Base-by-base conservation (phyloP, 2,888 invertebrate species). In the Rhodophaea formosa region DNA sequence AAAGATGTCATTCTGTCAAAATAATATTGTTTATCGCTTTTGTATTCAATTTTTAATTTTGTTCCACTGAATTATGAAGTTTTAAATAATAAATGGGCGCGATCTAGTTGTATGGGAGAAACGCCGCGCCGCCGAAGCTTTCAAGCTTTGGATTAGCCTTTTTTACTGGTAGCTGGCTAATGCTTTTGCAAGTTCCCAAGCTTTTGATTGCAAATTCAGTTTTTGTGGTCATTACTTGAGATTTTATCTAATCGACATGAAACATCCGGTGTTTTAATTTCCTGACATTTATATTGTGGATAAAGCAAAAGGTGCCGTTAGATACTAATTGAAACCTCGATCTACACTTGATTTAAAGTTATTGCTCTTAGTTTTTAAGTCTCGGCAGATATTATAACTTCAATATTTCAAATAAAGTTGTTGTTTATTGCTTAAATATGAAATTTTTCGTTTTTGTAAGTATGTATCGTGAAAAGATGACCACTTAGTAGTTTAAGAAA, bases 151-250 rank as follows among this genome's bases (percentile, higher is more conserved):
- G 6, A 39, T n/a, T 39, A 39, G 5, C 39, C 12, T 12, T 39
- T 39, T 39, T 8, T 10, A 35, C 10, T 10, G 8, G 10, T 35
- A 3, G 10, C 35, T 35, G 8, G 14, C 39, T 39, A 10, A 7
- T 35, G 10, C n/a, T 58, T 58, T 17, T 44, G 7, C n/a, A 23
- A 7, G 56, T 35, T 56, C 46, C 44, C 51, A 49, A 44, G 44
- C 43, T 52, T 56, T 45, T 46, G 52, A 59, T 52, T 52, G 52
- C 56, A 53, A 59, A 45, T 10, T 43, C 29, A 12, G 56, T 59
- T 56, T 59, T 59, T 59, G 52, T 23, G 45, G 32, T 52, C 59
- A 59, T 51, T 52, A 56, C 59, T 16, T 35, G 23, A 51, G 51
- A 46, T 47, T 39, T 47, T 47, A 56, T 47, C 56, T 56, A n/a